Evolutionary conservation across 2,797 vertebrate genomes (phyloP).

Genomic region (Danio jaintianensis): DNA sequence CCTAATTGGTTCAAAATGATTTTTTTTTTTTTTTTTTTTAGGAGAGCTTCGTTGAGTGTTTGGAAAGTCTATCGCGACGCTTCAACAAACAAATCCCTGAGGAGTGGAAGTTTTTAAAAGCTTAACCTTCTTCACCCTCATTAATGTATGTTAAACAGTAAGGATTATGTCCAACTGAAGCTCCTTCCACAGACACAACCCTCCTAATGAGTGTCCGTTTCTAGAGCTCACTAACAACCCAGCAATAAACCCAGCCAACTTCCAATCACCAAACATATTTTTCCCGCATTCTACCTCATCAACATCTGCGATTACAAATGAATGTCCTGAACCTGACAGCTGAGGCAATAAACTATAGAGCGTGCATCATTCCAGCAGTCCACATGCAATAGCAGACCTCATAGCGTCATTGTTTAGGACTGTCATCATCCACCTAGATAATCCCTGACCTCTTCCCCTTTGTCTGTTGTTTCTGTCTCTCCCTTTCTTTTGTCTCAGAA

Average conservation of each 20-base stretch:
- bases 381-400: constrained; percentile 14
- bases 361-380: constrained; percentile 47
- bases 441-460: constrained; percentile 29
- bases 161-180: background rate
- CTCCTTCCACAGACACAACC: background rate
- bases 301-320: constrained; percentile 30
- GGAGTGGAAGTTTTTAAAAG: constrained; percentile 14
- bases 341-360: constrained; percentile 17
- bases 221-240: constrained; percentile 12
- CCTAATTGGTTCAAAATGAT: too few species aligned
- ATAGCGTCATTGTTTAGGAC: constrained; percentile 48
- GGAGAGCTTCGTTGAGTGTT: background rate
- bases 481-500: constrained; percentile 47
- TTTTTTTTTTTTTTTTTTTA: too few species aligned
- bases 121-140: constrained; percentile 32
- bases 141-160: constrained; percentile 16
- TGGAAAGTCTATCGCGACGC: constrained; percentile 1
- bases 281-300: constrained; percentile 1
- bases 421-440: constrained; percentile 47
- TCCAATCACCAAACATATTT: constrained; percentile 9
- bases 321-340: constrained; percentile 2
- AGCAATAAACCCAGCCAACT: constrained; percentile 1
- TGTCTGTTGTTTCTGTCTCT: constrained; percentile 34
- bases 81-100: background rate
- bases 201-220: constrained; percentile 11